These are phyloP conservation scores for Leptinotarsa haldemani DNA, from an alignment of 2,888 invertebrate genomes.

Conservation along the genomic window DNA sequence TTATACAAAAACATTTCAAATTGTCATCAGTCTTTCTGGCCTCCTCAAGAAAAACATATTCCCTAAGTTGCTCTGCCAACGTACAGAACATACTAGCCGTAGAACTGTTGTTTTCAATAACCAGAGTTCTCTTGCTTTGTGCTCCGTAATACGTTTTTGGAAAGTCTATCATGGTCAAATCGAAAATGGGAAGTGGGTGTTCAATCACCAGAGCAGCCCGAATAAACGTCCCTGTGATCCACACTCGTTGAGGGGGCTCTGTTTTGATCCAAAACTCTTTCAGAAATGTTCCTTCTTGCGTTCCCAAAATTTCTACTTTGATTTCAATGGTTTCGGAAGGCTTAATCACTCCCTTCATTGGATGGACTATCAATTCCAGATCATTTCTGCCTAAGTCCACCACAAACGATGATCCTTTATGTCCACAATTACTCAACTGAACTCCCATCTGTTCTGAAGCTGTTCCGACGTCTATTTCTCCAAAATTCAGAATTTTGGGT, in stretches of 20 bases:
- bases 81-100: slow-evolving; percentile 62
- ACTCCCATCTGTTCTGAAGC: slow-evolving; percentile 61
- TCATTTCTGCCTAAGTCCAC: slow-evolving; percentile 65
- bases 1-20: slow-evolving; percentile 49
- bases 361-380: slow-evolving; percentile 62
- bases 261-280: slow-evolving; percentile 67
- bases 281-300: slow-evolving; percentile 58
- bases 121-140: slow-evolving; percentile 58
- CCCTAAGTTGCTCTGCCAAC: slow-evolving; percentile 57
- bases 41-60: slow-evolving; percentile 44
- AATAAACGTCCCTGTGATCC: slow-evolving; percentile 59
- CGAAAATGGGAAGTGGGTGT: slow-evolving; percentile 60
- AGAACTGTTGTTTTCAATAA: slow-evolving; percentile 65
- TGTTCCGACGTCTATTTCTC: slow-evolving; percentile 64
- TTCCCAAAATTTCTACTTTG: slow-evolving; percentile 62
- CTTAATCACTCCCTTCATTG: slow-evolving; percentile 61
- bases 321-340: slow-evolving; percentile 49
- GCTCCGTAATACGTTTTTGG: slow-evolving; percentile 62
- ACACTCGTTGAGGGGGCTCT: slow-evolving; percentile 57
- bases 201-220: slow-evolving; percentile 60
- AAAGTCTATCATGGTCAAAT: slow-evolving; percentile 65
- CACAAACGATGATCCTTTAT: slow-evolving; percentile 61
- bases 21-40: slow-evolving; percentile 41
- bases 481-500: slow-evolving; percentile 62
- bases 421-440: slow-evolving; percentile 62